A percentile compares a stretch with the other conserved stretches of the same genome.
Conservation (phyloP, 2,888 invertebrate genomes). For the Sphinx pinastri region DNA sequence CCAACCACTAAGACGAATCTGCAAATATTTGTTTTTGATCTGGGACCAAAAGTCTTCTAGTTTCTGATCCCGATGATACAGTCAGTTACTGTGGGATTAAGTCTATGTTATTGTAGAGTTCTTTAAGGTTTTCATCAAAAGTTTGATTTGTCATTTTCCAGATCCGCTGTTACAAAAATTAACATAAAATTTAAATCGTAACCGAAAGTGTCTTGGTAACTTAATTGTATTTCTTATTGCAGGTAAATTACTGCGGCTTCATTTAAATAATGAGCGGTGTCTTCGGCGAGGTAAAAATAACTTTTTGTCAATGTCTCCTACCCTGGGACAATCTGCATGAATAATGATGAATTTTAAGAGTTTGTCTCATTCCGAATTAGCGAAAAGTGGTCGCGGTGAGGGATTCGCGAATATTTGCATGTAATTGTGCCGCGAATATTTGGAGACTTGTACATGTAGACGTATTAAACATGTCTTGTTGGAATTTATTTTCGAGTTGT, state of each 20-base stretch:
- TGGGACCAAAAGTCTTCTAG: too few relatives aligned
- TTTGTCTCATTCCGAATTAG: constrained; percentile 57
- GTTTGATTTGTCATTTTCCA: constrained; percentile 17
- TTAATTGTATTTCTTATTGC: constrained; percentile 32
- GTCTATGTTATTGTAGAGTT: not conserved
- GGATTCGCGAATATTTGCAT: constrained; percentile 63
- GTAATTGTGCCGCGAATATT: constrained; percentile 24
- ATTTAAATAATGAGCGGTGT: constrained; percentile 35
- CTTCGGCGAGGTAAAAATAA: constrained; percentile 26
- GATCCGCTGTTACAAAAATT: constrained; percentile 10
- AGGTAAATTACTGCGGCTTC: constrained; percentile 38
- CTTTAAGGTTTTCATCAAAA: not conserved
- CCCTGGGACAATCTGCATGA: constrained; percentile 56
- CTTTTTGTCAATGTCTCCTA: constrained; percentile 12
- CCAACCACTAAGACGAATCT: too few relatives aligned
- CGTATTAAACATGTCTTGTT: too few relatives aligned
- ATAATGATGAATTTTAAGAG: constrained; percentile 61
- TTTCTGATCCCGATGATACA: too few relatives aligned
- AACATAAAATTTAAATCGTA: constrained; percentile 20
- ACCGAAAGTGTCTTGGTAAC: constrained; percentile 18
- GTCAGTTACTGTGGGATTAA: too few relatives aligned
- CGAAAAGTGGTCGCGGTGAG: constrained; percentile 46
- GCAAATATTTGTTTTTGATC: too few relatives aligned
- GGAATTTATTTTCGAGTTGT: too few relatives aligned
- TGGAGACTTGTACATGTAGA: not conserved